phyloP scores from a whole-genome alignment of 2,113 vertebrate genomes.

The Murina feae region DNA sequence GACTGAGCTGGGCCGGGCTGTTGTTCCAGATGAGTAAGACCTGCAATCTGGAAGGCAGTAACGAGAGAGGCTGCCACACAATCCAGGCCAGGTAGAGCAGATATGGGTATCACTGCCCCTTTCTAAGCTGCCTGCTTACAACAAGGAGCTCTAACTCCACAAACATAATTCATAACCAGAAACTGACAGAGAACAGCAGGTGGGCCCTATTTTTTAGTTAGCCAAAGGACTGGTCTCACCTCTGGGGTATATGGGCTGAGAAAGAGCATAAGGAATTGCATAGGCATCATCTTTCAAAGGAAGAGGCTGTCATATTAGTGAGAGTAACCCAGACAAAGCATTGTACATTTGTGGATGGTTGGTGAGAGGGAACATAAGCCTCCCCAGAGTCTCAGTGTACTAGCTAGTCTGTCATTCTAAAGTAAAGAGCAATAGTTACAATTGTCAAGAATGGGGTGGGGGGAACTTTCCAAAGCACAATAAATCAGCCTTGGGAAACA shows the following conservation, averaged over 20 bases:
- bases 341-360: rapidly evolving
- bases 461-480: not conserved
- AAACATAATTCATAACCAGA: not conserved
- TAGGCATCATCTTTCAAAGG: not conserved
- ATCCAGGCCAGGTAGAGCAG: not conserved
- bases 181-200: not conserved
- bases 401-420: not conserved
- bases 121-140: not conserved
- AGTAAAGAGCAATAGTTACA: not conserved
- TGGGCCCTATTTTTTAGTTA: not conserved
- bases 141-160: not conserved
- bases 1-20: too few species aligned
- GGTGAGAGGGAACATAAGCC: not conserved
- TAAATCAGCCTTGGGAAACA: not conserved
- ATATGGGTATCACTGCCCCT: not conserved
- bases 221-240: not conserved
- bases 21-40: not conserved
- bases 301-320: not conserved
- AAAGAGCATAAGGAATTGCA: not conserved
- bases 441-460: not conserved
- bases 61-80: not conserved
- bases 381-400: not conserved
- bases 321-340: not conserved
- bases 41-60: not conserved
- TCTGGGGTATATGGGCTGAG: not conserved